Evolutionary conservation across 2,113 vertebrate genomes (phyloP), one percentile per base, ranked within the genome.

Genomic region (Phrynosoma platyrhinos): DNA sequence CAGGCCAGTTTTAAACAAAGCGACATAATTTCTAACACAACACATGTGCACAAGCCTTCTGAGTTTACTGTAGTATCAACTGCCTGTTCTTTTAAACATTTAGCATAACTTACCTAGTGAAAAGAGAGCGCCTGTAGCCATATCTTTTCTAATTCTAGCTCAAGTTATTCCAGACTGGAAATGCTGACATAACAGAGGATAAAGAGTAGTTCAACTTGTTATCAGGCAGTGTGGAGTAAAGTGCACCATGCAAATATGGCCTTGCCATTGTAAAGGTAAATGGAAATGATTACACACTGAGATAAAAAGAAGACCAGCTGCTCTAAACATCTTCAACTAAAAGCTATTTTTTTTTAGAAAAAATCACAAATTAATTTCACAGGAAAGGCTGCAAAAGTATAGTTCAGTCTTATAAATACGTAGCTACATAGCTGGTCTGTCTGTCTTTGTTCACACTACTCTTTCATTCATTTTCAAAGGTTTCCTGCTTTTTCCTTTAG

Each of bases 281-380:
- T 66, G 23, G 87, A 85, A 62, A 87, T 79, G 88, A 89, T 88
- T 18, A 27, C 13, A 1, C 0, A 12, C 30, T 79, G 55, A n/a
- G 53, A 36, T 83, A 53, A 47, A 68, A 40, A 36, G 80, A 72
- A 75, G 66, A 83, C 83, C 85, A 79, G 84, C 78, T 92, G 82
- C 68, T 83, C 79, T 0, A 0, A 91, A 90, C 90, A 18, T 32
- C 25, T 76, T 77, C 84, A 52, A 8, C 83, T 89, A 71, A 69
- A 71, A 30, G 5, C 82, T 86, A 82, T 23, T 66, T 81, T 87
- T 93, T 87, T 27, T 40, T 53, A 0, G 14, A 21, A 76, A 83
- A 21, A 76, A 83, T 82, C 74, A 18, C 74, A 79, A 52, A 88
- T 91, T 71, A 18, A 77, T 86, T 91, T 36, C 71, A 85, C 52